phyloP scores from a whole-genome alignment of 30 jellyfish, hydroid and myxozoan genomes.

The Morbakka virulenta region DNA sequence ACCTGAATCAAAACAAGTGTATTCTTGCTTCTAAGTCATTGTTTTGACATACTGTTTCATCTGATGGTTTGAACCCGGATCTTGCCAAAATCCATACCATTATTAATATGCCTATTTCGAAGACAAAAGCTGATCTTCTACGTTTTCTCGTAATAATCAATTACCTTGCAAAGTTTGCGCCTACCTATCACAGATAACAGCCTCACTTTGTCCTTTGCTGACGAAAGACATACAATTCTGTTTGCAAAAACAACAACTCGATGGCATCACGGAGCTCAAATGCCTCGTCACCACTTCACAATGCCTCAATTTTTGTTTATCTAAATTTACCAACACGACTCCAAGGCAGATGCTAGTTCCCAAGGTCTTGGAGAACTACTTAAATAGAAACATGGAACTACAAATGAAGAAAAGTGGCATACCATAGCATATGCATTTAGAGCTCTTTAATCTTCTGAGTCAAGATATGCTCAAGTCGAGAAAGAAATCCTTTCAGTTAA shows the following conservation, averaged over 20 bases:
- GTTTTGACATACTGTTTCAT: constrained; percentile 8
- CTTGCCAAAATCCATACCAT: constrained; percentile 33
- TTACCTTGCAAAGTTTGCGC: constrained; percentile 51
- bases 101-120: constrained; percentile 29
- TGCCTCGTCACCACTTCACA: constrained; percentile 60
- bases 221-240: constrained; percentile 16
- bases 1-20: constrained; percentile 35
- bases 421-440: constrained; percentile 42
- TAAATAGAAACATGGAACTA: constrained; percentile 45
- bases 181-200: too few relatives aligned
- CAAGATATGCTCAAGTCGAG: constrained; percentile 44
- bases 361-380: constrained; percentile 55
- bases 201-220: constrained; percentile 38
- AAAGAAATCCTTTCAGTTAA: constrained; percentile 36
- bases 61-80: constrained; percentile 50
- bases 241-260: constrained; percentile 51
- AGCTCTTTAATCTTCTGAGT: constrained; percentile 26
- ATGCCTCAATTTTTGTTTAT: constrained; percentile 30
- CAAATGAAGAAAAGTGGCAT: constrained; percentile 24
- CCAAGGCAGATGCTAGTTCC: constrained; percentile 43
- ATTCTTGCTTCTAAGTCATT: not conserved
- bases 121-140: constrained; percentile 18
- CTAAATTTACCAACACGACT: constrained; percentile 55
- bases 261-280: constrained; percentile 55
- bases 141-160: constrained; percentile 59